Conservation (phyloP, 2,113 vertebrate genomes). For the Typhlomys cinereus region DNA sequence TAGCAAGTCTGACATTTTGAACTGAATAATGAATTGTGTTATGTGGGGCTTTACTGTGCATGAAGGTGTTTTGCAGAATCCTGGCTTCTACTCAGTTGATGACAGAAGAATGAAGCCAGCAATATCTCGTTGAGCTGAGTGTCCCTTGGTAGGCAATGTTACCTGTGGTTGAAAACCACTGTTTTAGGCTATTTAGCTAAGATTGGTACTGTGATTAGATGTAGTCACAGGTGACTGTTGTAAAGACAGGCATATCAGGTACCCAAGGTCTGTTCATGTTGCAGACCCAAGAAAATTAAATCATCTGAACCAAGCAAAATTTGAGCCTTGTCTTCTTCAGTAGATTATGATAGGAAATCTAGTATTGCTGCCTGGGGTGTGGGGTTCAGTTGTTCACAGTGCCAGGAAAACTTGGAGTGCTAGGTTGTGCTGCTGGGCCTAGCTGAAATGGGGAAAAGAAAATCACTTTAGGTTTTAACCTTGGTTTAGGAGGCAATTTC, state of each 20-base stretch:
- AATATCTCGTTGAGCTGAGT: background rate
- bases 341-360: background rate
- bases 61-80: background rate
- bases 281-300: background rate
- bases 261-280: background rate
- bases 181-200: background rate
- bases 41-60: background rate
- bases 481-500: background rate
- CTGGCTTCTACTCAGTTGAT: background rate
- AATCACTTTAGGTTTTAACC: conserved; percentile 9
- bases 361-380: background rate
- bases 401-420: background rate
- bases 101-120: background rate
- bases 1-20: background rate
- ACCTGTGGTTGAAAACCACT: background rate
- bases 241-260: background rate
- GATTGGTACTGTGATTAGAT: background rate
- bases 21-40: background rate
- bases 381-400: background rate
- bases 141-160: background rate
- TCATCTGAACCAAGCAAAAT: background rate
- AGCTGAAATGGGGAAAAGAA: background rate
- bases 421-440: background rate
- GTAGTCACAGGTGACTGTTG: background rate
- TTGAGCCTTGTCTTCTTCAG: background rate